A percentile compares a stretch with the other conserved stretches of the same genome.
phyloP scores from a whole-genome alignment of 2,888 invertebrate genomes.

The Clistopyga incitator region DNA sequence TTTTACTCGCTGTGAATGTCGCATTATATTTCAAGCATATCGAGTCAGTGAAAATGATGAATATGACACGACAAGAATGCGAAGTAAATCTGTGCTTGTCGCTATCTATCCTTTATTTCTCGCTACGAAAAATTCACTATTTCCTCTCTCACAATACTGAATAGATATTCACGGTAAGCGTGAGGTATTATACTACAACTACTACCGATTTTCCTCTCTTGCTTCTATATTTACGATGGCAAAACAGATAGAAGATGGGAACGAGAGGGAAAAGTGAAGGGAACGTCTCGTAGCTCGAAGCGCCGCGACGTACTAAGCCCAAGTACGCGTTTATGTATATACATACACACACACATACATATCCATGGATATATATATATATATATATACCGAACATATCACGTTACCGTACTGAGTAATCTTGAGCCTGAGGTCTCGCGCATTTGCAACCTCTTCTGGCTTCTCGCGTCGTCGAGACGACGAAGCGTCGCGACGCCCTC shows the following conservation, averaged over 20 bases:
- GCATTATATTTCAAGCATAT: conserved; percentile 12
- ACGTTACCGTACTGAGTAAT: conserved; percentile 76
- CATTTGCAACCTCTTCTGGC: conserved; percentile 75
- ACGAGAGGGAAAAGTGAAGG: conserved; percentile 46
- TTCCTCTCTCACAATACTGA: conserved; percentile 21
- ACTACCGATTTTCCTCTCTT: conserved; percentile 4
- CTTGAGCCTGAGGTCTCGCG: conserved; percentile 76
- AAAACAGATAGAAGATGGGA: conserved; percentile 50
- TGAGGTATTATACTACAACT: neutral
- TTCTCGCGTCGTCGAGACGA: conserved; percentile 7
- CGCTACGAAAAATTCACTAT: neutral
- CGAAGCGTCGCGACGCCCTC: neutral
- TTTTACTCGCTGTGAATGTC: conserved; percentile 1
- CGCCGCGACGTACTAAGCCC: conserved; percentile 34
- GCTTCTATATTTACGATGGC: conserved; percentile 35
- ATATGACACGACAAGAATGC: conserved; percentile 26
- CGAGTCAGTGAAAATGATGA: conserved; percentile 23
- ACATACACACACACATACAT: neutral
- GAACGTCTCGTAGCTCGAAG: conserved; percentile 19
- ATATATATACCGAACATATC: conserved; percentile 67
- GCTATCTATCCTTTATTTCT: conserved; percentile 6
- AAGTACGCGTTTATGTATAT: conserved; percentile 40
- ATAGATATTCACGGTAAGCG: conserved; percentile 10
- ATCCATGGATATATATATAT: too few species aligned
- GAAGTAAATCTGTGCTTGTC: conserved; percentile 22